Evolutionary conservation across 2,888 invertebrate species (phyloP).

Genomic region (Troglohyphantes excavatus): DNA sequence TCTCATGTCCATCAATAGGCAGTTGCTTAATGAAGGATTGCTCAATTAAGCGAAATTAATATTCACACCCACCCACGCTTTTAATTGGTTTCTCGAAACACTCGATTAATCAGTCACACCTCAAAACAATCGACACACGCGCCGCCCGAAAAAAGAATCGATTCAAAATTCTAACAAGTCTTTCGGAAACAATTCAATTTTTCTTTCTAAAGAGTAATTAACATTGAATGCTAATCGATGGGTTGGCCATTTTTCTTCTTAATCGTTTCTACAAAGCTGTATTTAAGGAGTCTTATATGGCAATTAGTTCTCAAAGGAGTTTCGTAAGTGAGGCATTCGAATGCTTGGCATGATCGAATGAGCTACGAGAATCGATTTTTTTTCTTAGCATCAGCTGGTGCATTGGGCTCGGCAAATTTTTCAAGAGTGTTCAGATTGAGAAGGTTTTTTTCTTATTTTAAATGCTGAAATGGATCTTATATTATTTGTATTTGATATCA

Average conservation of each 20-base stretch:
- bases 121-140: not conserved
- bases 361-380: conserved; percentile 35
- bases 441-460: too few species aligned
- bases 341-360: not conserved
- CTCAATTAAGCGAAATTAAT: conserved; percentile 69
- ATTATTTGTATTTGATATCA: too few species aligned
- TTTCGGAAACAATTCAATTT: conserved; percentile 61
- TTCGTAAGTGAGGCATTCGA: not conserved
- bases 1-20: not conserved
- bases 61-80: conserved; percentile 9
- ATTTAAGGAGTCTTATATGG: conserved; percentile 34
- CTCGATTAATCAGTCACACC: conserved; percentile 27
- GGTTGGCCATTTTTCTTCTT: conserved; percentile 37
- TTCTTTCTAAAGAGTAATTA: conserved; percentile 47
- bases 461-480: too few species aligned
- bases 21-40: not conserved
- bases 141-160: conserved; percentile 25
- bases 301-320: conserved; percentile 44
- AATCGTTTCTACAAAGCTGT: conserved; percentile 45
- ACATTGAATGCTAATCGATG: conserved; percentile 65
- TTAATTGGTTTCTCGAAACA: conserved; percentile 14
- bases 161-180: not conserved
- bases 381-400: conserved; percentile 51
- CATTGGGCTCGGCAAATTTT: conserved; percentile 9
- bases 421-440: not conserved